Evolutionary conservation across 2,797 vertebrate genomes (phyloP).

Genomic region (Novumbra hubbsi): DNA sequence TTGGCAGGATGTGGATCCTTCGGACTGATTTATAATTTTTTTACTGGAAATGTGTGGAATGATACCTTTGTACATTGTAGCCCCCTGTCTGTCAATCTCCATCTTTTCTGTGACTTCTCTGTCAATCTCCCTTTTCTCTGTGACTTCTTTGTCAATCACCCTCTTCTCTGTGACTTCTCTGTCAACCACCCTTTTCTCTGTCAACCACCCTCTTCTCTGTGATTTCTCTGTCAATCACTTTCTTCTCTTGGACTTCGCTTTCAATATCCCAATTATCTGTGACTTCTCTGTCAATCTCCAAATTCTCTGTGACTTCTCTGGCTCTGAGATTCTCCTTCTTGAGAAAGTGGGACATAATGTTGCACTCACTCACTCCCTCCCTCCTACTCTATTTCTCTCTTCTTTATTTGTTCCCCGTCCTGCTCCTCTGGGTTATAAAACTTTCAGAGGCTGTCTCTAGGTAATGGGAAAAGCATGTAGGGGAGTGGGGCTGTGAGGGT

Average conservation of each 20-base stretch:
- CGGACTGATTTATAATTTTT: too few relatives aligned
- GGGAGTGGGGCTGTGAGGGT: constrained; percentile 33
- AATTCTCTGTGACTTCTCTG: not conserved
- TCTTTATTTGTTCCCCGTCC: not conserved
- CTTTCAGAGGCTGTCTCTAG: constrained; percentile 52
- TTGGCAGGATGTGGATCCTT: too few relatives aligned
- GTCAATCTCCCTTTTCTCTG: too few relatives aligned
- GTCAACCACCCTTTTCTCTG: too few relatives aligned
- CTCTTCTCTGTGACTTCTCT: not conserved
- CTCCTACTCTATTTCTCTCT: not conserved
- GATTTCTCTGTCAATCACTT: not conserved
- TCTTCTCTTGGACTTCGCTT: too few relatives aligned
- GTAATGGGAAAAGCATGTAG: constrained; percentile 68
- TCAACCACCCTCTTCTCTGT: not conserved
- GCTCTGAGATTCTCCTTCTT: not conserved
- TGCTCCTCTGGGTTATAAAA: constrained; percentile 52
- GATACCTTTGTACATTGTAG: not conserved
- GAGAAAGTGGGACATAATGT: not conserved
- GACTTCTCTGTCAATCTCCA: not conserved
- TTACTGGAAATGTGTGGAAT: too few relatives aligned
- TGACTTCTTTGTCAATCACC: not conserved
- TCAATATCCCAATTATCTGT: not conserved
- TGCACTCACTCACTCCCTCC: not conserved
- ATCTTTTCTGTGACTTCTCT: not conserved
- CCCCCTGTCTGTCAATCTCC: not conserved